Conservation (phyloP, 2,113 vertebrate species). For the Grallaria varia region DNA sequence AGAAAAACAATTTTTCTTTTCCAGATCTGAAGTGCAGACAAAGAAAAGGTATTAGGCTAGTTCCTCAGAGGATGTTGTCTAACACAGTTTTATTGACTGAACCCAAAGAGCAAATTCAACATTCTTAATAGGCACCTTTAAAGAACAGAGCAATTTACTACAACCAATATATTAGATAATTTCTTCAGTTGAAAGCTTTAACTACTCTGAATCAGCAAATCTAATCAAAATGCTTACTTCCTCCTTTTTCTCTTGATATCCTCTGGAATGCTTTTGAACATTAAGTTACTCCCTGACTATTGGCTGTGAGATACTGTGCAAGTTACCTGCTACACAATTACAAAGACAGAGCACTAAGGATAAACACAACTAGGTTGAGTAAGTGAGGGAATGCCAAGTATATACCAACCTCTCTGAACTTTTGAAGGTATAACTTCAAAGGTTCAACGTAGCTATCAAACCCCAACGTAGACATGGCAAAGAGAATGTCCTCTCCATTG, state of each 20-base stretch:
- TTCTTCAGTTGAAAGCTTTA: slow-evolving; percentile 17
- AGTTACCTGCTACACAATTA: neutral
- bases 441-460: slow-evolving; percentile 99
- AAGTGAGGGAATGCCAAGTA: neutral
- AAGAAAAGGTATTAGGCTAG: neutral
- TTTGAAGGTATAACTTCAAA: slow-evolving; percentile 95
- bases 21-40: neutral
- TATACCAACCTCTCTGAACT: slow-evolving; percentile 92
- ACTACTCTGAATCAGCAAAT: slow-evolving; percentile 1
- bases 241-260: neutral
- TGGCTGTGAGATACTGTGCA: neutral
- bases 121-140: neutral
- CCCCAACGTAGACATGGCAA: slow-evolving; percentile 98
- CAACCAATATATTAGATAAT: neutral
- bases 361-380: neutral
- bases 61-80: neutral
- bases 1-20: neutral
- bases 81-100: neutral
- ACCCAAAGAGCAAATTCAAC: neutral
- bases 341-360: neutral
- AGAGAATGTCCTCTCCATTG: slow-evolving; percentile 98
- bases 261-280: neutral
- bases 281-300: neutral
- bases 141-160: slow-evolving; percentile 5
- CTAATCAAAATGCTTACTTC: slow-evolving; percentile 11